Conservation (phyloP, 2,113 vertebrate genomes). For the Xiphophorus hellerii region DNA sequence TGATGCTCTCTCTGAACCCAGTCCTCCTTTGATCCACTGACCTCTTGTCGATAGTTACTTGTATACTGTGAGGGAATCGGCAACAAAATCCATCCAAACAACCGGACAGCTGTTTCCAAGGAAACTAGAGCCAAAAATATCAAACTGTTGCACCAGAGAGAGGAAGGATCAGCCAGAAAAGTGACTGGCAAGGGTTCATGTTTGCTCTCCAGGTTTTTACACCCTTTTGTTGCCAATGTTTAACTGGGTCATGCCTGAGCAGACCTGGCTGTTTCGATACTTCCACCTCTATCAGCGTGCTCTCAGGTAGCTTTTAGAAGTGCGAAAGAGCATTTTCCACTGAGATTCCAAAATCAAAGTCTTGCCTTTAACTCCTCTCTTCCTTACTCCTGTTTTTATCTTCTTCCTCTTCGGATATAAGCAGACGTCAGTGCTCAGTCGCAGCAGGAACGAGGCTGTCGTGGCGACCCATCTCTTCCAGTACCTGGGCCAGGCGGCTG, state of each 20-base stretch:
- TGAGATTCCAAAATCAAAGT: constrained; percentile 30
- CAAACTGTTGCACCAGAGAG: constrained; percentile 84
- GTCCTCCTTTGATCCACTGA: constrained; percentile 55
- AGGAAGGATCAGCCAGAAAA: constrained; percentile 80
- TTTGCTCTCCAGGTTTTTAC: constrained; percentile 67
- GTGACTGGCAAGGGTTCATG: constrained; percentile 65
- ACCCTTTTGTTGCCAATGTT: constrained; percentile 68
- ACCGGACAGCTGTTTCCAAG: constrained; percentile 94
- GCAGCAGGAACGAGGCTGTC: constrained; percentile 87
- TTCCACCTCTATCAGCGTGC: constrained; percentile 33
- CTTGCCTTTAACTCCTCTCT: constrained; percentile 20
- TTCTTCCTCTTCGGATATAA: constrained; percentile 41
- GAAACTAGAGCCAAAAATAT: constrained; percentile 88
- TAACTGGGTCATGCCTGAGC: constrained; percentile 65
- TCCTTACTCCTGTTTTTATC: constrained; percentile 24
- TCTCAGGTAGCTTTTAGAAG: constrained; percentile 29
- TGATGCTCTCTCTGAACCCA: constrained; percentile 21
- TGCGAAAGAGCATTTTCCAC: constrained; percentile 42
- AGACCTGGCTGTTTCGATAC: constrained; percentile 57
- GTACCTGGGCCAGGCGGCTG: constrained; percentile 90
- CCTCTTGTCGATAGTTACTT: constrained; percentile 78
- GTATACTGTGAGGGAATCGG: constrained; percentile 85
- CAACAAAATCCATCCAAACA: constrained; percentile 69
- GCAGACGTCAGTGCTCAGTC: constrained; percentile 86
- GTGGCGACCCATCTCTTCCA: constrained; percentile 97